Evolutionary conservation across 1,140 invertebrate genomes (phyloP).

Genomic region (Hermetia illucens): DNA sequence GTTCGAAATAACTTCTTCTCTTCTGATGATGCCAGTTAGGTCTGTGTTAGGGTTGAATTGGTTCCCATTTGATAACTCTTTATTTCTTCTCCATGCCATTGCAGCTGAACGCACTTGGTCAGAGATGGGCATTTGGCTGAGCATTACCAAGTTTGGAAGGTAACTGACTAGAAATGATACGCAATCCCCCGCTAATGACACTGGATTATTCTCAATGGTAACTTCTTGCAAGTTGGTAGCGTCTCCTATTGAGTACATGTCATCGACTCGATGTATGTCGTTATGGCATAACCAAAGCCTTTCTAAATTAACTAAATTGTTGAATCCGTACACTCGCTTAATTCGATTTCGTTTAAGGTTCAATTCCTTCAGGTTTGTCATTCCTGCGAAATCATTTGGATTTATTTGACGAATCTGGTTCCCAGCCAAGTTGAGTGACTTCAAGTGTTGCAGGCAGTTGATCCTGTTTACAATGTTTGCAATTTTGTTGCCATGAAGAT

Average conservation of each 20-base stretch:
- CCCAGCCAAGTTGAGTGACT: slow-evolving; percentile 82
- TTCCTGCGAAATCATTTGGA: slow-evolving; percentile 55
- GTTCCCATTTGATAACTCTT: slow-evolving; percentile 51
- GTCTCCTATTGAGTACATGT: slow-evolving; percentile 60
- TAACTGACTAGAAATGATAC: slow-evolving; percentile 65
- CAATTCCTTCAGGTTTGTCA: slow-evolving; percentile 63
- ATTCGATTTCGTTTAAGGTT: slow-evolving; percentile 78
- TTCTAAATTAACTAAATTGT: slow-evolving; percentile 39
- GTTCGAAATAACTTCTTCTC: slow-evolving; percentile 67
- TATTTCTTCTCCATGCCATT: slow-evolving; percentile 57
- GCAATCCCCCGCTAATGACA: slow-evolving; percentile 56
- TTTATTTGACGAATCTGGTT: slow-evolving; percentile 69
- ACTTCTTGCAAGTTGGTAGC: slow-evolving; percentile 61
- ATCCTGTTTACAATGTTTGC: slow-evolving; percentile 34
- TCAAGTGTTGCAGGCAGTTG: slow-evolving; percentile 50
- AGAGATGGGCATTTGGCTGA: slow-evolving; percentile 61
- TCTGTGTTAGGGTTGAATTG: slow-evolving; percentile 51
- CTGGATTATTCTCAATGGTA: slow-evolving; percentile 75
- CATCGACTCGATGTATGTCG: slow-evolving; percentile 52
- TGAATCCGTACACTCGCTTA: slow-evolving; percentile 63
- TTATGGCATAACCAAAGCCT: slow-evolving; percentile 30
- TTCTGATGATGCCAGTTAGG: slow-evolving; percentile 44
- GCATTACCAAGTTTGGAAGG: slow-evolving; percentile 48
- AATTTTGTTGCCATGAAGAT: slow-evolving; percentile 83
- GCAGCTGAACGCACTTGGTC: slow-evolving; percentile 59